Evolutionary conservation across 2,797 vertebrate species (phyloP).

Genomic region (Danio aesculapii): DNA sequence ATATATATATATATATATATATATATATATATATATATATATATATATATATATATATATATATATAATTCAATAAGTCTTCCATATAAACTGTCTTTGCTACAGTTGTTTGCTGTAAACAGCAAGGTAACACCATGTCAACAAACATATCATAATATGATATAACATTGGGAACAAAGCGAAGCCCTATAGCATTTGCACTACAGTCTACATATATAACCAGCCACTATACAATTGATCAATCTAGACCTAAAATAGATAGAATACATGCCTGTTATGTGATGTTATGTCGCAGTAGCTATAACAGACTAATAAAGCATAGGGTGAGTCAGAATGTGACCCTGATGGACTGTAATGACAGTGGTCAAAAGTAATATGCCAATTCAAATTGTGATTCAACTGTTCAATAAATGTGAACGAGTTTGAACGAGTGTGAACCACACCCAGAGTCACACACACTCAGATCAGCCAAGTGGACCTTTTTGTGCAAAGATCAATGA

Average conservation of each 20-base stretch:
- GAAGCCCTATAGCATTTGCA: neutral
- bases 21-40: too few relatives aligned
- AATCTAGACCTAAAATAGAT: neutral
- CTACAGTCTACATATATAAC: neutral
- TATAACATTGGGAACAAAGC: neutral
- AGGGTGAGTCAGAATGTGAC: neutral
- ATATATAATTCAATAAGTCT: neutral
- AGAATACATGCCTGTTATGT: neutral
- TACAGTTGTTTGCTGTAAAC: neutral
- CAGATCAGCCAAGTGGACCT: neutral
- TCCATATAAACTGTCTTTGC: neutral
- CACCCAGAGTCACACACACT: conserved; percentile 7
- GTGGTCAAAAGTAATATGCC: neutral
- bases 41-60: too few relatives aligned
- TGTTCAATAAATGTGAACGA: neutral
- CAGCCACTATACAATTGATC: neutral
- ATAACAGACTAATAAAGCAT: neutral
- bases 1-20: too few relatives aligned
- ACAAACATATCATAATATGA: neutral
- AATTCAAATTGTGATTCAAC: neutral
- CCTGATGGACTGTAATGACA: neutral
- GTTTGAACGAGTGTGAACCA: neutral
- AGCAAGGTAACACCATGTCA: neutral
- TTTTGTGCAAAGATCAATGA: conserved; percentile 53
- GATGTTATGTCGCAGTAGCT: neutral